Percentiles rank a stretch among this genome's conserved stretches.
phyloP scores from a whole-genome alignment of 2,888 invertebrate genomes.

The Leptura quadrifasciata region DNA sequence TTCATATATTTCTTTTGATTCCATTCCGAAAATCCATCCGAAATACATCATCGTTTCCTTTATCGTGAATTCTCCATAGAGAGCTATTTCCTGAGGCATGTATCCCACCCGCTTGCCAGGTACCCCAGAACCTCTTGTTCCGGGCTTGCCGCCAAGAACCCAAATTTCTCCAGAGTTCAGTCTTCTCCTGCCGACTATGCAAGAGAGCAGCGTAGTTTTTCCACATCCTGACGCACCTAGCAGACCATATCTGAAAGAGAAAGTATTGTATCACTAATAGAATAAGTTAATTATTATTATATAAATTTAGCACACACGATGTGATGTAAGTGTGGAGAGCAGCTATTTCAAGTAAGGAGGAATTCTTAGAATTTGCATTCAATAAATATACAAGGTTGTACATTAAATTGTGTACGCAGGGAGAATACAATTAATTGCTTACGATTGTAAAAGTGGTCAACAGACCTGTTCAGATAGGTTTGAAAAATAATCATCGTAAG shows the following conservation, averaged over 20 bases:
- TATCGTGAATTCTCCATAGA: slow-evolving; percentile 95
- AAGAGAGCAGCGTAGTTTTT: slow-evolving; percentile 95
- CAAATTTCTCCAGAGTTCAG: slow-evolving; percentile 91
- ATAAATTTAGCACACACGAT: slow-evolving; percentile 39
- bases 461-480: too few species aligned
- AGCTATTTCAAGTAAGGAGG: not conserved
- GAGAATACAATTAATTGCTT: too few species aligned
- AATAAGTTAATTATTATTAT: slow-evolving; percentile 31
- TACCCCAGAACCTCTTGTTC: slow-evolving; percentile 88
- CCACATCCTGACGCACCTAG: slow-evolving; percentile 97
- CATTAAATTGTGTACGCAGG: too few species aligned
- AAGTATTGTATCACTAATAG: slow-evolving; percentile 15
- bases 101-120: slow-evolving; percentile 97
- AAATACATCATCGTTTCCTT: slow-evolving; percentile 97
- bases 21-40: slow-evolving; percentile 96
- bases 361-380: not conserved
- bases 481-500: too few species aligned
- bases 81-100: slow-evolving; percentile 95
- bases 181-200: slow-evolving; percentile 91
- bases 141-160: slow-evolving; percentile 93
- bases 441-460: too few species aligned
- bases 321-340: slow-evolving; percentile 4
- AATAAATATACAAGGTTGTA: too few species aligned
- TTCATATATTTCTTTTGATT: slow-evolving; percentile 85
- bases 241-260: slow-evolving; percentile 87